A percentile compares a stretch with the other conserved stretches of the same genome.
Evolutionary conservation across 2,797 vertebrate species (phyloP).

Genomic region (Myotis myotis): DNA sequence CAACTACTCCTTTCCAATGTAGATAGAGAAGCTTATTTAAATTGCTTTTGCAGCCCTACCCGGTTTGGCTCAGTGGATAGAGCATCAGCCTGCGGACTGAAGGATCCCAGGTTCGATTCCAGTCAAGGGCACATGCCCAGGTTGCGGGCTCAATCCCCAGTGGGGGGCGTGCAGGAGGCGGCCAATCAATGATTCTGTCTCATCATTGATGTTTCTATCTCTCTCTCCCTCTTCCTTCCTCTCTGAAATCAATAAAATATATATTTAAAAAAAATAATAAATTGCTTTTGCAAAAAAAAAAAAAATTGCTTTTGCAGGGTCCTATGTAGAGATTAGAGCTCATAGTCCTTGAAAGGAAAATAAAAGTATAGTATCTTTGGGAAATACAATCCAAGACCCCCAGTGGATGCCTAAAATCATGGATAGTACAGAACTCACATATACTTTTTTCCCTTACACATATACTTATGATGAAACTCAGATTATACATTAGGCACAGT

Average conservation of each 20-base stretch:
- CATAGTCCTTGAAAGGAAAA: not conserved
- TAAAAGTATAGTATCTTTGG: not conserved
- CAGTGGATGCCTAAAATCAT: not conserved
- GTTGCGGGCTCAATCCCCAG: too few relatives aligned
- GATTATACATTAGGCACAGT: not conserved
- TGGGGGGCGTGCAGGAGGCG: too few relatives aligned
- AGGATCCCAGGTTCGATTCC: too few relatives aligned
- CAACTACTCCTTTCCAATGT: not conserved
- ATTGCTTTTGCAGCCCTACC: not conserved
- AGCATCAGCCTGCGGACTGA: too few relatives aligned
- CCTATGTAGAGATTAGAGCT: not conserved
- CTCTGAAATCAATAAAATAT: too few relatives aligned
- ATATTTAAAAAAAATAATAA: not conserved
- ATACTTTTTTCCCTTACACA: not conserved
- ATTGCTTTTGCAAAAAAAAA: not conserved
- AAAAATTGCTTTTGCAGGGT: not conserved
- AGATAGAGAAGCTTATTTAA: not conserved
- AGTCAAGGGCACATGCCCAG: too few relatives aligned
- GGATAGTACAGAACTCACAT: not conserved
- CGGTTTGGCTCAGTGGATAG: too few relatives aligned
- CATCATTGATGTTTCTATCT: too few relatives aligned
- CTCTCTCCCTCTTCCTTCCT: too few relatives aligned
- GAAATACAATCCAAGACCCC: not conserved
- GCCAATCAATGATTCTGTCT: too few relatives aligned
- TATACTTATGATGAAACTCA: not conserved